Evolutionary conservation across 2,797 vertebrate species (phyloP).

Genomic region (Arrhamphus sclerolepis): DNA sequence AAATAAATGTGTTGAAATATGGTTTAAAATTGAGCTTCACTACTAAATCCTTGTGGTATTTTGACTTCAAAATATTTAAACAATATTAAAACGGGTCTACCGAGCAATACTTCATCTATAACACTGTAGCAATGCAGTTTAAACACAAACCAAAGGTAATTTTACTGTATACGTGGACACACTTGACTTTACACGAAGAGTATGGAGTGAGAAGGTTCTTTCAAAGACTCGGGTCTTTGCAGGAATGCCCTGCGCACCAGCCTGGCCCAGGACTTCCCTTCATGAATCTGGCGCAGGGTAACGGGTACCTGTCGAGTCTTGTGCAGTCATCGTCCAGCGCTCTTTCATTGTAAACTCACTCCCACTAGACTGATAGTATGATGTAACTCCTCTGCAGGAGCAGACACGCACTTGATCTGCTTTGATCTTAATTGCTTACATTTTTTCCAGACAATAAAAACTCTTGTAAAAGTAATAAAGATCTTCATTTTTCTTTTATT

Average conservation of each 20-base stretch:
- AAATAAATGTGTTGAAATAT: too few relatives aligned
- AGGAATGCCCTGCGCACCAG: not conserved
- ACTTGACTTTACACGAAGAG: not conserved
- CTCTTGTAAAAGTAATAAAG: constrained; percentile 6
- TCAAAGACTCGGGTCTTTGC: not conserved
- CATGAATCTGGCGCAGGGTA: constrained; percentile 9
- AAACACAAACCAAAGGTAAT: too few relatives aligned
- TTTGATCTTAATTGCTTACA: constrained; percentile 6
- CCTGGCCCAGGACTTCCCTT: constrained; percentile 24
- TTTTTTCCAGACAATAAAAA: too few relatives aligned
- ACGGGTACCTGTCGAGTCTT: constrained; percentile 6
- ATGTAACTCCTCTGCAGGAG: constrained; percentile 8
- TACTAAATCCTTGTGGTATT: too few relatives aligned
- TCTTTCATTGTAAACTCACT: constrained; percentile 11
- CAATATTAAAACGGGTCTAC: too few relatives aligned
- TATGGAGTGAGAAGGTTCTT: not conserved
- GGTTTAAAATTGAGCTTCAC: too few relatives aligned
- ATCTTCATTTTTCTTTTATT: not conserved
- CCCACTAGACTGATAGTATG: not conserved
- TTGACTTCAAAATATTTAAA: too few relatives aligned
- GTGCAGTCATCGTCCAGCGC: constrained; percentile 19
- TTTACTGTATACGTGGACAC: too few relatives aligned
- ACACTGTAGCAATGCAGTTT: too few relatives aligned
- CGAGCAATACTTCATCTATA: too few relatives aligned
- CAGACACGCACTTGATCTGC: not conserved